These are phyloP conservation scores for Epizoanthus illoricatus DNA, from an alignment of 92 coral and sea anemone species.

Conservation along the genomic window DNA sequence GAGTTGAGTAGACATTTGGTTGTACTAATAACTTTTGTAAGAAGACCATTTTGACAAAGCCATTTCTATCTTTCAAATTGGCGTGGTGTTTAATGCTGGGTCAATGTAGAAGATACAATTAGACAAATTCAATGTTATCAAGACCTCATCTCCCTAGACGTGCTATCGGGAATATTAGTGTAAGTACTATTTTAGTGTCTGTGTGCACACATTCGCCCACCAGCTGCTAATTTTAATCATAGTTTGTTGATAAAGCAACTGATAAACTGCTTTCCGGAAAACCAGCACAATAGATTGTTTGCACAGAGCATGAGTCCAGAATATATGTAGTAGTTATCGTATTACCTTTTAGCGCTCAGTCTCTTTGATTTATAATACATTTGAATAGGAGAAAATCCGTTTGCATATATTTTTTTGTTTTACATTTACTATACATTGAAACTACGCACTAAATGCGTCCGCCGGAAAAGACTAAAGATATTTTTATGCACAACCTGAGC, in stretches of 20 bases:
- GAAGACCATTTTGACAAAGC: neutral
- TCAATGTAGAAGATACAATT: constrained; percentile 9
- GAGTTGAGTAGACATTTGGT: neutral
- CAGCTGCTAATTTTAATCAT: neutral
- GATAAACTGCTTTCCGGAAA: constrained; percentile 3
- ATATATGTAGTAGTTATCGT: neutral
- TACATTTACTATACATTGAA: too few species aligned
- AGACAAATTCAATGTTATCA: neutral
- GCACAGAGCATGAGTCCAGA: neutral
- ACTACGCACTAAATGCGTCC: too few species aligned
- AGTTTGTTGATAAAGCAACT: neutral
- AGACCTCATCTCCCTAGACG: neutral
- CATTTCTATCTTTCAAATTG: neutral
- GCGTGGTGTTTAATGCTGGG: constrained; percentile 17
- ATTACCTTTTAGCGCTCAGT: neutral
- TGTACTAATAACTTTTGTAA: neutral
- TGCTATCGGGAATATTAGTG: neutral
- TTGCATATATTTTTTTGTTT: too few species aligned
- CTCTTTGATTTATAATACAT: neutral
- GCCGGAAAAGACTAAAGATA: too few species aligned
- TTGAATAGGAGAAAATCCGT: neutral
- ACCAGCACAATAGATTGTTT: neutral
- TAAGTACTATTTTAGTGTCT: neutral
- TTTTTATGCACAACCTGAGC: too few species aligned
- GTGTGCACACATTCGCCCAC: neutral